Base-by-base conservation (phyloP, 2,797 vertebrate genomes). In the Lagodon rhomboides region DNA sequence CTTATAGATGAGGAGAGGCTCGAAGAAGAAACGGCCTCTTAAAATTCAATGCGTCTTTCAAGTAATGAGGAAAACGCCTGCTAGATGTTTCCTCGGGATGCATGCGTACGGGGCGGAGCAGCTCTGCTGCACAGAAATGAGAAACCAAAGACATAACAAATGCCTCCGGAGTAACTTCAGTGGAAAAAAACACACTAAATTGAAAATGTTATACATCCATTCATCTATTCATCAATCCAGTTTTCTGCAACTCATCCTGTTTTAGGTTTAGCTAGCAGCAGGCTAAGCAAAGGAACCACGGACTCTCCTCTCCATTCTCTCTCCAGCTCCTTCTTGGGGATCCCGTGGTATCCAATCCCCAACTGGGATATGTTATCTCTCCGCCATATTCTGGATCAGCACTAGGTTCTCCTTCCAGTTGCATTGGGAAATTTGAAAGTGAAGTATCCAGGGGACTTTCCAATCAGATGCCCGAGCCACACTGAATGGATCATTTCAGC, bases 31-130 rank as follows among this genome's bases (percentile, higher is more conserved):
- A 82, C 2, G 46, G 73, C 50, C 66, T 79, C 53, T 41, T 34
- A 77, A 87, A 60, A 86, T 79, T 15, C 74, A 80, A 68, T 64
- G 50, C 55, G 80, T 81, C 63, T 79, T 82, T 85, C 51, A 78
- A 75, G 67, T 81, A 83, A 82, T 77, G 61, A 81, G 77, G 70
- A 53, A 65, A 38, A 66, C 68, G 72, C 17, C 63, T 73, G 54
- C 15, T 41, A 15, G 22, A 81, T 47, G 84, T 77, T 63, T 53
- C 78, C 68, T 64, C 10, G 62, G 80, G 80, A 82, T 74, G 65
- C 54, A 54, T 62, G 64, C 0, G 11, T n/a, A 73, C 22, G 12
- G 27, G 53, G 51, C 1, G 1, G 56, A 73, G 67, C 22, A 53
- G 59, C 13, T 63, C 30, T 43, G 22, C 51, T 54, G 56, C 43